Percentiles rank a stretch among this genome's conserved stretches.
Evolutionary conservation across 2,797 vertebrate genomes (phyloP).

Genomic region (Sebastes iracundus): DNA sequence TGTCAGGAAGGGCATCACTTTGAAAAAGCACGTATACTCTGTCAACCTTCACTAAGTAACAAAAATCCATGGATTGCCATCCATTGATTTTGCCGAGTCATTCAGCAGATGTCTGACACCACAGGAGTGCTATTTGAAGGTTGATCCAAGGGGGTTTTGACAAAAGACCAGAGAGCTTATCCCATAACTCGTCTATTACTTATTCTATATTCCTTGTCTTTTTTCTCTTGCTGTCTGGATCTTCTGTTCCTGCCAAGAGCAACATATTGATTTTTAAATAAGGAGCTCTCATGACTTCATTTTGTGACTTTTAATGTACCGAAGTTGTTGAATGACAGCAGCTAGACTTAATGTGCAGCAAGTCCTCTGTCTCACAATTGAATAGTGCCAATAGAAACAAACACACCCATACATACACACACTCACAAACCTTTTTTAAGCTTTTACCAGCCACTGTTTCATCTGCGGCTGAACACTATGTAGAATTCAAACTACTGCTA

Average conservation of each 20-base stretch:
- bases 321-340: neutral
- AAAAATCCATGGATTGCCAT: conserved; percentile 13
- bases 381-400: neutral
- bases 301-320: neutral
- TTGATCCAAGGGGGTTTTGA: conserved; percentile 11
- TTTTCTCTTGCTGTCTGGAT: neutral
- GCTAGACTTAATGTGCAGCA: neutral
- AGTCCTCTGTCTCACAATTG: neutral
- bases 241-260: neutral
- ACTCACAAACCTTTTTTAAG: neutral
- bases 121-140: conserved; percentile 28
- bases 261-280: conserved; percentile 3
- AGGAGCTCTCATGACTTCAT: neutral
- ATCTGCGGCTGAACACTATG: neutral
- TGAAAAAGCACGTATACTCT: neutral
- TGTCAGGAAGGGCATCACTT: neutral
- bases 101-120: conserved; percentile 20
- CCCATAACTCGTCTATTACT: neutral
- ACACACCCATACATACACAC: neutral
- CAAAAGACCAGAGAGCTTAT: conserved; percentile 12
- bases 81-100: conserved; percentile 8
- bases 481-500: neutral
- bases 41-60: conserved; percentile 28
- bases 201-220: neutral
- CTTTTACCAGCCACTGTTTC: neutral